phyloP scores from a whole-genome alignment of 2,113 vertebrate genomes.

The human region DNA sequence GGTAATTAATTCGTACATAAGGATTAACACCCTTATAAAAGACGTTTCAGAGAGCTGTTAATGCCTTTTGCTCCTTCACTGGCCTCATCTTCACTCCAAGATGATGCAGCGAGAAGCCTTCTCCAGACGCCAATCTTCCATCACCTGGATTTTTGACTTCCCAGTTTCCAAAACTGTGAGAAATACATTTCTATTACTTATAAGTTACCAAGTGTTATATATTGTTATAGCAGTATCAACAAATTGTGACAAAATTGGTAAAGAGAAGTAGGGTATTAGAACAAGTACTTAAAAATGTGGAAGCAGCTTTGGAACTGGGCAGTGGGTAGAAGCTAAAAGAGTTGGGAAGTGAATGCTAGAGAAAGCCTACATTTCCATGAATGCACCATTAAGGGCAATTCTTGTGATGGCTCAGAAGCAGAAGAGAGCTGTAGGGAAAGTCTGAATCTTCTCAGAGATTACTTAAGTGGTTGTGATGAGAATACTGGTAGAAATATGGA shows the following conservation, averaged over 20 bases:
- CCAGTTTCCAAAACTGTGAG: not conserved
- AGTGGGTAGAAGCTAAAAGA: not conserved
- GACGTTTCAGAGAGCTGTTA: not conserved
- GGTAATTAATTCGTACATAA: not conserved
- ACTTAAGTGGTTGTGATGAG: not conserved
- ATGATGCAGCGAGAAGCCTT: not conserved
- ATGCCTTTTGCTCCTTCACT: not conserved
- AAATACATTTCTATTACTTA: not conserved
- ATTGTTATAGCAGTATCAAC: not conserved
- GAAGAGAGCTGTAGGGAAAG: not conserved
- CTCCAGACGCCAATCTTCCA: not conserved
- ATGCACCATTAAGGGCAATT: not conserved
- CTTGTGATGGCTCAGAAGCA: not conserved
- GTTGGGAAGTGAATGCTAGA: not conserved
- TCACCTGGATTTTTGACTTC: not conserved
- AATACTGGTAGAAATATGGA: not conserved
- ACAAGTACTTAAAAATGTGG: not conserved
- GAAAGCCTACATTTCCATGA: not conserved
- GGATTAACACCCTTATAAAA: not conserved
- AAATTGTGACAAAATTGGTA: not conserved
- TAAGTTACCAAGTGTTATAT: not conserved
- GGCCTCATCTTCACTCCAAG: not conserved
- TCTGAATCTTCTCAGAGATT: not conserved
- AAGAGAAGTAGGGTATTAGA: not conserved
- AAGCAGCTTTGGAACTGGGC: not conserved